phyloP scores from a whole-genome alignment of 1,140 invertebrate species.

The Globodera rostochiensis region DNA sequence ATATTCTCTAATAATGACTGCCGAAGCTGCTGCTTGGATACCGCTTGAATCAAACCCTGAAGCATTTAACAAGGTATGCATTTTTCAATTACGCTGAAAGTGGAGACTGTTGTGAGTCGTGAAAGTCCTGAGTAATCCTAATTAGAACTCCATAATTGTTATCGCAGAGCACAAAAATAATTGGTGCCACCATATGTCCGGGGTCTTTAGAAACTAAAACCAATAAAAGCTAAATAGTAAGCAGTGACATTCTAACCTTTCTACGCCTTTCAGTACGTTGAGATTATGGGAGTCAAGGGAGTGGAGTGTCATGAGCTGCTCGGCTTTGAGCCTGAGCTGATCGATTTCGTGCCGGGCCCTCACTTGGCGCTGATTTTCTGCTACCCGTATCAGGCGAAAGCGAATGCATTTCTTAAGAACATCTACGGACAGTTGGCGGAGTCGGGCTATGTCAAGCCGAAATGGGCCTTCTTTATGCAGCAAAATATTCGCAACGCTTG shows the following conservation, averaged over 20 bases:
- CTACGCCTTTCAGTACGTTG: conserved; percentile 48
- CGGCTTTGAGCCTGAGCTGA: conserved; percentile 53
- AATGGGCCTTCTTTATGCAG: conserved; percentile 84
- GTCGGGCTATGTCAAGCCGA: conserved; percentile 53
- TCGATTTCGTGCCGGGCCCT: conserved; percentile 47
- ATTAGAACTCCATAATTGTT: no score
- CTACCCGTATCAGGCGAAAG: conserved; percentile 51
- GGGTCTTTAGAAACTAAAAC: no score
- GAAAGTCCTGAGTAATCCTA: no score
- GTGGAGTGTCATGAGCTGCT: conserved; percentile 50
- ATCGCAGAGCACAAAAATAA: no score
- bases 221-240: no score
- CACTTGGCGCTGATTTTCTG: conserved; percentile 53
- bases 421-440: conserved; percentile 21
- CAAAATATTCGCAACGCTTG: conserved; percentile 92
- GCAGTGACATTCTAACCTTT: no score
- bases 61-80: conserved; percentile 47
- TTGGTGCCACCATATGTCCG: no score
- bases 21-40: conserved; percentile 33
- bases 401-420: conserved; percentile 33
- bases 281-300: conserved; percentile 44
- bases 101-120: no score
- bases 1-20: not conserved
- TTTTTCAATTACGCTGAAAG: no score
- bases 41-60: conserved; percentile 57